Conservation (phyloP, 2,113 vertebrate species). For the Tragelaphus strepsiceros region DNA sequence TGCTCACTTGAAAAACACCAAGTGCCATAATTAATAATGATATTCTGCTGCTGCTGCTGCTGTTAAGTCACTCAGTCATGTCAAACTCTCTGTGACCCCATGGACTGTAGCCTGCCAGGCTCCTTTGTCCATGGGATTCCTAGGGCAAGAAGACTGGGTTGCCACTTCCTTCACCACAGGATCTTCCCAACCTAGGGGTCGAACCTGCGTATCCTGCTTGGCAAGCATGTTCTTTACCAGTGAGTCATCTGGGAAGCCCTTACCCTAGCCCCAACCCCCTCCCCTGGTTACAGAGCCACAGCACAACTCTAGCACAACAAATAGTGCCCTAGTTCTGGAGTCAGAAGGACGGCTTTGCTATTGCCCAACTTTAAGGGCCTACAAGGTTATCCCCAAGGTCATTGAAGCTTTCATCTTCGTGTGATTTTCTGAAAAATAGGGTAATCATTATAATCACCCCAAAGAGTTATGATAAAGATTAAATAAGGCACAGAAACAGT, state of each 20-base stretch:
- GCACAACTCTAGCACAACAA: neutral
- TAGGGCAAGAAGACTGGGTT: neutral
- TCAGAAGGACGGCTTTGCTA: neutral
- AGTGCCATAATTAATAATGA: neutral
- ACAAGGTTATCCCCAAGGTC: neutral
- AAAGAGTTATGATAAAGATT: neutral
- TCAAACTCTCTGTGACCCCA: neutral
- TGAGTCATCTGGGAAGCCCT: neutral
- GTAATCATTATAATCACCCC: neutral
- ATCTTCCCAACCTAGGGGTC: neutral
- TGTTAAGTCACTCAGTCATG: neutral
- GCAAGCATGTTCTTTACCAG: neutral
- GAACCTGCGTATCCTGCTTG: neutral
- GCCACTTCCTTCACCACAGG: neutral
- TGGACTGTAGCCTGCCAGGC: neutral
- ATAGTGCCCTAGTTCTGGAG: neutral
- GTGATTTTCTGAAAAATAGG: neutral
- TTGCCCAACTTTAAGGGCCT: neutral
- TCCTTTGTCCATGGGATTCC: neutral
- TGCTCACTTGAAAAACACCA: conserved; percentile 30
- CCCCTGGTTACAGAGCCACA: too few species aligned
- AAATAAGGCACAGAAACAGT: neutral
- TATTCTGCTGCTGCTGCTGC: neutral
- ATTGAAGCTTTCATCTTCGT: neutral
- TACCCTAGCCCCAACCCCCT: neutral